Evolutionary conservation across 1,140 invertebrate species (phyloP).

Genomic region (Oncopeltus fasciatus): DNA sequence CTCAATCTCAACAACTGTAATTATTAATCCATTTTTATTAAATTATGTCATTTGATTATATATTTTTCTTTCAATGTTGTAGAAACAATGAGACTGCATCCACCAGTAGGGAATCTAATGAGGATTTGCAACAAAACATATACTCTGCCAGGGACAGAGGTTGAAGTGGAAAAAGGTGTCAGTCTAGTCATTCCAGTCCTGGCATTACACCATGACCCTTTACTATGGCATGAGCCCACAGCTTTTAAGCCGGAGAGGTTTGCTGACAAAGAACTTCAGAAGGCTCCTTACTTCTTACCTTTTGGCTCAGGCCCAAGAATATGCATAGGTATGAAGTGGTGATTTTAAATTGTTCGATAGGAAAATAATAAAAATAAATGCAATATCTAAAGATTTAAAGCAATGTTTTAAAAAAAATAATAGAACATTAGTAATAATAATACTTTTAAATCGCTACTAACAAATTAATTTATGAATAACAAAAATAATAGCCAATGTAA

Average conservation of each 20-base stretch:
- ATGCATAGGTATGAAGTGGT: conserved; percentile 41
- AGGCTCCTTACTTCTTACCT: conserved; percentile 32
- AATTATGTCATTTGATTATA: no score
- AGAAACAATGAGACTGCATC: conserved; percentile 42
- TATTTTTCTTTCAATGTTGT: conserved; percentile 13
- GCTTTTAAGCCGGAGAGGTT: conserved; percentile 32
- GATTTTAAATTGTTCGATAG: no score
- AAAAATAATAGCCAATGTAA: no score
- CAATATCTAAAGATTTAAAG: no score
- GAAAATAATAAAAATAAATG: no score
- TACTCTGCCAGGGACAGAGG: conserved; percentile 20
- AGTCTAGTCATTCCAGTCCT: conserved; percentile 30
- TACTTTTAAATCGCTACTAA: neutral
- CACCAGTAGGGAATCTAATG: conserved; percentile 32
- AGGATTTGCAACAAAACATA: conserved; percentile 35
- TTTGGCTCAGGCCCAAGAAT: conserved; percentile 44
- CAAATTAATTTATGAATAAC: neutral
- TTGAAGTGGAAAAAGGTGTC: conserved; percentile 26
- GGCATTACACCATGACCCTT: conserved; percentile 31
- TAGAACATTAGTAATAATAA: neutral
- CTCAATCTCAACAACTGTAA: no score
- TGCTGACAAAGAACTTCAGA: conserved; percentile 23
- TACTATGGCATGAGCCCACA: conserved; percentile 29
- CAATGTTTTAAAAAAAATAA: no score
- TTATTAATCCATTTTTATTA: no score